These are phyloP conservation scores for Pedetes capensis DNA, from an alignment of 2,113 vertebrate species.

Conservation along the genomic window DNA sequence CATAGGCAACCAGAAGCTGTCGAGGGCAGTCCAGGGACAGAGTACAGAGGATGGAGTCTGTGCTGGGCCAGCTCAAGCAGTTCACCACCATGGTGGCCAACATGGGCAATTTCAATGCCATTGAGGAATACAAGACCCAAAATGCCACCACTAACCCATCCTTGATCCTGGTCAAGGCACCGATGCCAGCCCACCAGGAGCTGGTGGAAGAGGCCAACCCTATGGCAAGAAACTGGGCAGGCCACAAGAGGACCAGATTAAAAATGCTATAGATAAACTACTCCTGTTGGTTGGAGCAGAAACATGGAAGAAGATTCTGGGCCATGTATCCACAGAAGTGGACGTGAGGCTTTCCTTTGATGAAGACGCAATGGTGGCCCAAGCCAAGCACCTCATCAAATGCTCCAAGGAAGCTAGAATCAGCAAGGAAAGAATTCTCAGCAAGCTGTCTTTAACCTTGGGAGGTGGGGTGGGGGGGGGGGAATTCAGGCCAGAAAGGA, in stretches of 20 bases:
- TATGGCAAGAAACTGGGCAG: slow-evolving; percentile 91
- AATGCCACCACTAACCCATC: slow-evolving; percentile 99
- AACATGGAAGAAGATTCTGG: slow-evolving; percentile 96
- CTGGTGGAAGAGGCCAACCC: slow-evolving; percentile 92
- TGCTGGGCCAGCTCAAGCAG: no score
- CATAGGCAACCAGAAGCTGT: background rate
- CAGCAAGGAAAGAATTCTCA: slow-evolving; percentile 92
- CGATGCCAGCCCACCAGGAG: slow-evolving; percentile 93
- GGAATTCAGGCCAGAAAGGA: slow-evolving; percentile 97
- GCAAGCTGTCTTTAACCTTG: slow-evolving; percentile 97
- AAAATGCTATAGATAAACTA: slow-evolving; percentile 93
- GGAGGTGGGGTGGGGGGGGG: no score
- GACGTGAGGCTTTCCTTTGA: slow-evolving; percentile 97
- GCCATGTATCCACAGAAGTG: slow-evolving; percentile 97
- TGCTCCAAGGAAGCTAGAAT: slow-evolving; percentile 93
- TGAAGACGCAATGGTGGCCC: slow-evolving; percentile 93
- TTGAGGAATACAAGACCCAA: slow-evolving; percentile 96
- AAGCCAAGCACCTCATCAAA: slow-evolving; percentile 89
- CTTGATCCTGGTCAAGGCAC: slow-evolving; percentile 95
- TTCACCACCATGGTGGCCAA: no score
- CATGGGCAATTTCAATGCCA: no score
- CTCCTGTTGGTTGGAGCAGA: slow-evolving; percentile 95
- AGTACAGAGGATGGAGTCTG: no score
- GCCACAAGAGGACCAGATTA: slow-evolving; percentile 91
- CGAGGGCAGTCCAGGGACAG: background rate